Evolutionary conservation across 2,113 vertebrate species (phyloP).

Genomic region (Eptesicus fuscus): DNA sequence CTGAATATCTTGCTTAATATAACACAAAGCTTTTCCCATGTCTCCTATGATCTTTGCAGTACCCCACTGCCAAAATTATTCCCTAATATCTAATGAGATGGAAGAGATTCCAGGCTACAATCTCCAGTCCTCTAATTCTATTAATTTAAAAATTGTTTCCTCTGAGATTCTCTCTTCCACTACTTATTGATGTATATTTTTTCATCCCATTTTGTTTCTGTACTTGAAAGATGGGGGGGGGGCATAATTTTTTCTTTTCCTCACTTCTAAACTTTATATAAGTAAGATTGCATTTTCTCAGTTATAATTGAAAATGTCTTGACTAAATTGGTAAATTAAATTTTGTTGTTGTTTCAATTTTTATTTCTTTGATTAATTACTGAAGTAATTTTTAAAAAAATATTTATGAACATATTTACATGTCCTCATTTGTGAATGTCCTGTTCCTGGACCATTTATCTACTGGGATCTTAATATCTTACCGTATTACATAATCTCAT

Average conservation of each 20-base stretch:
- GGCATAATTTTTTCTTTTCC: background rate
- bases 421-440: background rate
- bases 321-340: background rate
- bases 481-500: background rate
- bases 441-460: background rate
- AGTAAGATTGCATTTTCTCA: background rate
- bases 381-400: background rate
- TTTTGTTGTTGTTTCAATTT: background rate
- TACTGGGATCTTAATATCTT: background rate
- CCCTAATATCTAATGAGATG: constrained; percentile 9
- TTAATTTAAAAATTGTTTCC: constrained; percentile 9
- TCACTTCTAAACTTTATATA: background rate
- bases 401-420: background rate
- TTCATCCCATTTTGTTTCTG: background rate
- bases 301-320: background rate
- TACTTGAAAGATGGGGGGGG: background rate
- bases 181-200: background rate
- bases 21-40: background rate
- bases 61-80: background rate
- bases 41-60: background rate
- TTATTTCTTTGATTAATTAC: constrained; percentile 42
- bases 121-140: background rate
- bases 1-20: background rate
- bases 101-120: background rate
- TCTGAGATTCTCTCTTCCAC: background rate